Conservation (phyloP, 64 coral and sea anemone species). For the Montipora capricornis region DNA sequence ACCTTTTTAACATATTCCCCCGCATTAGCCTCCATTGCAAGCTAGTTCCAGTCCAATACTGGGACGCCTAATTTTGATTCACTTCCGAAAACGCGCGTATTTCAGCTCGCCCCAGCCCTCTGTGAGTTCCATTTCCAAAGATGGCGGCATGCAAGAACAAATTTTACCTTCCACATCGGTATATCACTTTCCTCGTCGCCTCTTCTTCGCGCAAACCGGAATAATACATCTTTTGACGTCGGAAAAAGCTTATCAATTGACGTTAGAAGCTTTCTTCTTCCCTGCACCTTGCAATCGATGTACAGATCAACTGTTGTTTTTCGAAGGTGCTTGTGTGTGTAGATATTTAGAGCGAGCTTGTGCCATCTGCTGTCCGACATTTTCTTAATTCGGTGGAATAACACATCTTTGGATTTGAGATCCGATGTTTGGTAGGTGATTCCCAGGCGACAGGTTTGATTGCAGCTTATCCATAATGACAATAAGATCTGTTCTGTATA, state of each 20-base stretch:
- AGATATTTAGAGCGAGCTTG: conserved; percentile 48
- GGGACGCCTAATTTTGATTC: too few relatives aligned
- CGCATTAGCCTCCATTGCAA: too few relatives aligned
- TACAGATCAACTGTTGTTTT: conserved; percentile 48
- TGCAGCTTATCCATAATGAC: conserved; percentile 44
- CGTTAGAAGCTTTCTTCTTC: conserved; percentile 27
- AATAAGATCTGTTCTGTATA: conserved; percentile 37
- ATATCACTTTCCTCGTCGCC: conserved; percentile 8
- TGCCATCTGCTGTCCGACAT: conserved; percentile 65
- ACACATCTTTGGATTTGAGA: not conserved
- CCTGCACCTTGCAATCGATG: conserved; percentile 43
- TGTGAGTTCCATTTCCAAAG: too few relatives aligned
- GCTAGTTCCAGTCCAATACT: too few relatives aligned
- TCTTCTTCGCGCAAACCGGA: conserved; percentile 59
- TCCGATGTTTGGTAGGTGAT: conserved; percentile 59
- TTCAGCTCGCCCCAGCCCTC: too few relatives aligned
- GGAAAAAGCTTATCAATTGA: conserved; percentile 23
- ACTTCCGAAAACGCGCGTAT: too few relatives aligned
- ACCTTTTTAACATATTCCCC: too few relatives aligned
- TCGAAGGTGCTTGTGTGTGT: conserved; percentile 7
- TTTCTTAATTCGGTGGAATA: conserved; percentile 24
- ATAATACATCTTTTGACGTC: not conserved
- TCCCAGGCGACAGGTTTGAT: conserved; percentile 50
- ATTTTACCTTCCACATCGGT: conserved; percentile 53
- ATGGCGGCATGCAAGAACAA: too few relatives aligned